These are phyloP conservation scores for Antrozous pallidus DNA, from an alignment of 2,797 vertebrate genomes.

Conservation along the genomic window DNA sequence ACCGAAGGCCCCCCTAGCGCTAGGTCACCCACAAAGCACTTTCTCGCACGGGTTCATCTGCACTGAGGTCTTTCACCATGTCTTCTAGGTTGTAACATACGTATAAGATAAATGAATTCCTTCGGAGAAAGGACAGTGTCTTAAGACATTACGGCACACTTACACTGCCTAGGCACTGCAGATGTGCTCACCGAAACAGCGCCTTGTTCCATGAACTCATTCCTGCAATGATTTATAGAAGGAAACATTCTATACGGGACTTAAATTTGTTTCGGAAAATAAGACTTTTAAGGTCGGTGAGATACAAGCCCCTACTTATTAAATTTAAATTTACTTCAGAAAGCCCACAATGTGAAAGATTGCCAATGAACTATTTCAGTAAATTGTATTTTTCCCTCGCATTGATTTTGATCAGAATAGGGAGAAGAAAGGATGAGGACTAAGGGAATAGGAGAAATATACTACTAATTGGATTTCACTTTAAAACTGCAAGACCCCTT, in stretches of 20 bases:
- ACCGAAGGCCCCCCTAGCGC: no score
- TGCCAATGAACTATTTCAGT: neutral
- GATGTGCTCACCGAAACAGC: neutral
- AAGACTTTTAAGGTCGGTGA: neutral
- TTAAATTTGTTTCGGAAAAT: neutral
- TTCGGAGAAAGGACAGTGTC: neutral
- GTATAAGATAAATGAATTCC: neutral
- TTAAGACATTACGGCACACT: neutral
- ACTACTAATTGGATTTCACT: neutral
- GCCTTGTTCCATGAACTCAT: neutral
- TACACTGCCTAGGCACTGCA: neutral
- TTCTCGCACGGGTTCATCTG: neutral
- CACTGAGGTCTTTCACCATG: neutral
- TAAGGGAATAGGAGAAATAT: neutral
- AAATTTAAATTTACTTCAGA: neutral
- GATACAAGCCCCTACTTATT: neutral
- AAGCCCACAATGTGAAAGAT: neutral
- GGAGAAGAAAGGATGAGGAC: neutral
- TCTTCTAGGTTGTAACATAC: neutral
- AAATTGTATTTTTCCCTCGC: neutral
- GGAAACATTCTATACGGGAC: neutral
- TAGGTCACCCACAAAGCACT: neutral
- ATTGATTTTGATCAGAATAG: slow-evolving; percentile 14
- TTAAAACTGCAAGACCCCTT: neutral
- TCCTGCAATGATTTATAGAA: neutral